Percentiles rank a stretch among this genome's conserved stretches.
phyloP scores from a whole-genome alignment of 2,113 vertebrate species.

The Desmodus rotundus region DNA sequence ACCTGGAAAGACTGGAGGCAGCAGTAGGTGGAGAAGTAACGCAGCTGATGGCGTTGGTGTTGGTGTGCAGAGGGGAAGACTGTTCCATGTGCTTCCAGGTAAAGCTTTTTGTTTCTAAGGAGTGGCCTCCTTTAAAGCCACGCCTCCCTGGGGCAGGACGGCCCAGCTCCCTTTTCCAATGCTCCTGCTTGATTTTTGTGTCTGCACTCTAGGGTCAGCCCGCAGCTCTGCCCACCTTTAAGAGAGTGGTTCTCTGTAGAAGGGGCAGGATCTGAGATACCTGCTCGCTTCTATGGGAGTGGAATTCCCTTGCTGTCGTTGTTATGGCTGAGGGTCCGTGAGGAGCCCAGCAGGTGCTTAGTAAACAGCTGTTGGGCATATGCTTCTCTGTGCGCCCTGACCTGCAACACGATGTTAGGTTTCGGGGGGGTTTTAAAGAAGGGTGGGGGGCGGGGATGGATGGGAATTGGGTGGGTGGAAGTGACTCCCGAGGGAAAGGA shows the following conservation, averaged over 20 bases:
- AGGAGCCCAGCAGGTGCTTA: background rate
- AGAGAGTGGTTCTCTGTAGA: background rate
- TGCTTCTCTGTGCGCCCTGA: background rate
- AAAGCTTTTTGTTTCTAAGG: background rate
- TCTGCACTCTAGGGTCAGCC: rapidly evolving
- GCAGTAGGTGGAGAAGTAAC: rapidly evolving
- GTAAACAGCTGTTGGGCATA: background rate
- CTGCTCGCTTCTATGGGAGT: rapidly evolving
- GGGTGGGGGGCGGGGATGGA: background rate
- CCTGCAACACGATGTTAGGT: background rate
- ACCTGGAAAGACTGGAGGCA: background rate
- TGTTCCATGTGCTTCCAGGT: background rate
- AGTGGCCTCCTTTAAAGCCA: background rate
- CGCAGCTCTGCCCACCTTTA: rapidly evolving
- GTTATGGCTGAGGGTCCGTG: background rate
- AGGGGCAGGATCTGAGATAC: background rate
- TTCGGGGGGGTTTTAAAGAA: background rate
- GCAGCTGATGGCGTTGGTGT: background rate
- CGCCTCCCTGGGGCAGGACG: background rate
- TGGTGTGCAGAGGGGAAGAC: background rate
- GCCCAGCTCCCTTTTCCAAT: background rate
- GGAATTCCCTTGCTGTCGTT: background rate
- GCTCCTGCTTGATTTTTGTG: background rate
- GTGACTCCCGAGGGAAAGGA: background rate
- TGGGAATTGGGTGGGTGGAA: background rate